These are phyloP conservation scores for Capitulum mitella DNA, from an alignment of 2,888 invertebrate species.

Conservation along the genomic window DNA sequence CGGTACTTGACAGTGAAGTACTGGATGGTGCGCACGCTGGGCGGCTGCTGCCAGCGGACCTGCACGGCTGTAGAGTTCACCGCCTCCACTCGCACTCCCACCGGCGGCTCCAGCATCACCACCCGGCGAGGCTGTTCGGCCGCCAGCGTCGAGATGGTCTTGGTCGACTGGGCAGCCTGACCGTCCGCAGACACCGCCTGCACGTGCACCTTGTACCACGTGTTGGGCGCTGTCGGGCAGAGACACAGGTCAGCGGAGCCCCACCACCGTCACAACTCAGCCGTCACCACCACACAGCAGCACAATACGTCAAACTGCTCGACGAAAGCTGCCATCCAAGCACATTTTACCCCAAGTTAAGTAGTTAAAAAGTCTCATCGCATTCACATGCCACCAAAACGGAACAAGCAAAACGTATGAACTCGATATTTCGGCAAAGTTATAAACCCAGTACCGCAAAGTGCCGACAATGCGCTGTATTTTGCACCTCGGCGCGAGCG, in stretches of 20 bases:
- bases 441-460: too few species aligned
- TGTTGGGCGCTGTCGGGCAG: constrained; percentile 38
- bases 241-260: background rate
- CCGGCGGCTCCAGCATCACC: constrained; percentile 41
- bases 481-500: too few species aligned
- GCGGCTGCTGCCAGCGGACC: constrained; percentile 49
- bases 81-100: constrained; percentile 49
- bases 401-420: too few species aligned
- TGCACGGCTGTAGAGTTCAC: constrained; percentile 49
- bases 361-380: too few species aligned
- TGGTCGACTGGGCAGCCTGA: constrained; percentile 38
- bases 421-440: too few species aligned
- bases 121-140: too few species aligned
- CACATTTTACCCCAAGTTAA: too few species aligned
- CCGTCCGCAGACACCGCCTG: constrained; percentile 38
- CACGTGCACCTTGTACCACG: constrained; percentile 42
- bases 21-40: constrained; percentile 40
- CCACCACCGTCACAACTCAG: too few species aligned
- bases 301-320: background rate
- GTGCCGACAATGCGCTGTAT: too few species aligned
- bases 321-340: too few species aligned
- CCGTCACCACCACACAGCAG: too few species aligned
- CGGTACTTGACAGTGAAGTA: constrained; percentile 52
- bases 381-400: too few species aligned
- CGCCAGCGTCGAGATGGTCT: constrained; percentile 39